Evolutionary conservation across 2,113 vertebrate genomes (phyloP), one percentile per base, ranked within the genome.

Genomic region (Cepphus grylle): DNA sequence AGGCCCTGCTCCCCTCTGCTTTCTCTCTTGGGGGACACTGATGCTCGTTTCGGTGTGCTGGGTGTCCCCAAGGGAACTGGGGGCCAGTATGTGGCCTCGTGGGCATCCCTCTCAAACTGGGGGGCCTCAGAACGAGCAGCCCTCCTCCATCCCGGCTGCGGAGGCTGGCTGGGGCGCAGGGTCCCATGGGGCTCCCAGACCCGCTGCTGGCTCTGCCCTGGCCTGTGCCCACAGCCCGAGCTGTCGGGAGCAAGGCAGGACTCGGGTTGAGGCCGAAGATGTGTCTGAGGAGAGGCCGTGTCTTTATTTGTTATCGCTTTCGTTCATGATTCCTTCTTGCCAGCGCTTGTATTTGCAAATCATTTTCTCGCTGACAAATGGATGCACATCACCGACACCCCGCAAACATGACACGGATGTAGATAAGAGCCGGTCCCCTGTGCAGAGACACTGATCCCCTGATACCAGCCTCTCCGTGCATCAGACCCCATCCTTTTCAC

Each of bases 151-250:
- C 43, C 50, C 2, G 5, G 74, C 36, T 1, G 2, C 0, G 4
- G 32, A 27, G 69, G 56, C 30, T 25, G 55, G 26, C n/a, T 71
- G n/a, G 0, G 19, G 61, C 36, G 25, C 26, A 29, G n/a, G 30
- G 13, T 88, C 26, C 61, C 30, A 8, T 1, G 1, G 47, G 55
- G n/a, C 19, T 40, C 47, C 29, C 2, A 1, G 9, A 20, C 29
- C 9, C 10, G 1, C 7, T 49, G 30, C 53, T n/a, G 63, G 47
- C 36, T 61, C 65, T 26, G n/a, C 58, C 53, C 56, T 47, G 1
- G 1, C 61, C 32, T 2, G 2, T 26, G 25, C 12, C 3, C 2
- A 5, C 3, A n/a, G 42, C 73, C 34, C 2, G 3, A 11, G 69
- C 50, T 58, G 61, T 26, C 0, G 2, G 23, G 7, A 43, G 65